Base-by-base conservation (phyloP, 2,113 vertebrate genomes). In the Balaeniceps rex region DNA sequence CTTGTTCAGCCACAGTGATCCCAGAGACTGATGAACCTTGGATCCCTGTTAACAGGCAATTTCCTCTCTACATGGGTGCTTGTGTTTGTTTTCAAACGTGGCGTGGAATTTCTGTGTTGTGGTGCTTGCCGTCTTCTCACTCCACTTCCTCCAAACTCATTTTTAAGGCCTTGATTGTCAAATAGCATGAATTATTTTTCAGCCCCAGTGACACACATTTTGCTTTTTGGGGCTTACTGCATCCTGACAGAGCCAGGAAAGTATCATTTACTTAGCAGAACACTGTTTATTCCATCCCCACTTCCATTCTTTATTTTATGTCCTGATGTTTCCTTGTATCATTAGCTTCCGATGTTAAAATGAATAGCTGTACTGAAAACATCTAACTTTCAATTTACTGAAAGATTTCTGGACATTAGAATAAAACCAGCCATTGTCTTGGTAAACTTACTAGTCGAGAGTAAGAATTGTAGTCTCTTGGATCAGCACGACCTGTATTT, bases 11-110 rank as follows among this genome's bases (percentile, higher is more conserved):
- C 89, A 47, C 55, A 58, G 80, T 71, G 44, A 75, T 85, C 25
- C 55, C 70, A 66, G 80, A 44, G 75, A 31, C 55, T 78, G 83
- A 72, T 61, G 93, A 81, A 77, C 51, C 61, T 92, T 84, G 70
- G 60, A 70, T 93, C 44, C 65, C 58, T 69, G 34, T 80, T 82
- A 92, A 87, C 7, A 28, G 40, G 58, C 36, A 25, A 86, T 94
- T 90, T 92, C 93, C 65, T 83, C n/a, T 74, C 66, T 90, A 60
- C 2, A 18, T 71, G 72, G 86, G 93, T 92, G 77, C 66, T 70
- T 52, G 12, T 47, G 57, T 81, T 95, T 96, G 64, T 46, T 97
- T 97, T 97, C 87, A 96, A 97, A 97, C 0, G 22, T 96, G 89
- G 95, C 92, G 82, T 96, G 76, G 86, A 96, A 90, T 88, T 86